Percentiles rank a stretch among this genome's conserved stretches.
Evolutionary conservation across 2,113 vertebrate genomes (phyloP).

Genomic region (Catharus minimus): DNA sequence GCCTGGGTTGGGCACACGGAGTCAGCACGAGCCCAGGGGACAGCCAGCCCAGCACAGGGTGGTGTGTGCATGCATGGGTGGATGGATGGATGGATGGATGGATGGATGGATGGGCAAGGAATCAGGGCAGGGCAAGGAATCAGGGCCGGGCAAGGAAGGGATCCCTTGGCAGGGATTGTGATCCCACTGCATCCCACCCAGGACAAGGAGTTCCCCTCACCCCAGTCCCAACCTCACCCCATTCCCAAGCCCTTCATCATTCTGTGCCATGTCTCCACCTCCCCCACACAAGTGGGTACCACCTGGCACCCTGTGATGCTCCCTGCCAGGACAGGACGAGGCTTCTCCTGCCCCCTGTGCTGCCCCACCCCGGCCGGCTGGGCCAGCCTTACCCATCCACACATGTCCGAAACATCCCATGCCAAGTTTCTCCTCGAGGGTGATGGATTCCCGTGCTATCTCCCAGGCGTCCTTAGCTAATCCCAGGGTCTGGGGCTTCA

Average conservation of each 20-base stretch:
- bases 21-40: not conserved
- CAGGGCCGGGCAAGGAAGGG: not conserved
- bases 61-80: not conserved
- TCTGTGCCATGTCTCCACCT: not conserved
- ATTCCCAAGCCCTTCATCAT: not conserved
- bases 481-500: conserved; percentile 91
- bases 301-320: not conserved
- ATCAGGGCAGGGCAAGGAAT: not conserved
- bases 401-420: conserved; percentile 97
- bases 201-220: not conserved
- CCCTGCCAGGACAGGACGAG: not conserved
- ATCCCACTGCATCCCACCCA: not conserved
- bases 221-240: not conserved
- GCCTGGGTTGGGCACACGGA: conserved; percentile 70
- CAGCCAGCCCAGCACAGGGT: not conserved
- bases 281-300: not conserved
- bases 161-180: fast-evolving
- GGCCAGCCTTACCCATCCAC: conserved; percentile 88
- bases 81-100: not conserved
- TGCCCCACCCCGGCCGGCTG: not conserved
- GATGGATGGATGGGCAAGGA: not conserved
- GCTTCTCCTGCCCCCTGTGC: no score
- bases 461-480: conserved; percentile 95
- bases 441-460: conserved; percentile 82
- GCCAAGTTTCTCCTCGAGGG: conserved; percentile 84